phyloP scores from a whole-genome alignment of 1,140 invertebrate species.

The Apocrypta bakeri region DNA sequence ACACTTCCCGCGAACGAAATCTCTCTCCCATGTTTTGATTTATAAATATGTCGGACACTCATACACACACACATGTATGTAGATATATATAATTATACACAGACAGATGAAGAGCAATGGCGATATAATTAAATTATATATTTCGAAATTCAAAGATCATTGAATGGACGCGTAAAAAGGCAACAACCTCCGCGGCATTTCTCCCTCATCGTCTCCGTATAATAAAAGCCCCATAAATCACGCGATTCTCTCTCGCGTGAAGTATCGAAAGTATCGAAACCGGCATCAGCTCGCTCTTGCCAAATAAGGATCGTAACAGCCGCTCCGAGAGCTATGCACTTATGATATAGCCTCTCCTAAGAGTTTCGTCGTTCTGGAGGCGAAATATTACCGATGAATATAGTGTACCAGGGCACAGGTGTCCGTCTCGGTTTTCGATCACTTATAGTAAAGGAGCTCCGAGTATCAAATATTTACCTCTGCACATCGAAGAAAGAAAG shows the following conservation, averaged over 20 bases:
- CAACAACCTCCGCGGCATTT: not conserved
- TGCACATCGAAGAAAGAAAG: not conserved
- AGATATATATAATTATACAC: too few relatives aligned
- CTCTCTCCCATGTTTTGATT: too few relatives aligned
- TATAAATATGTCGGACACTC: too few relatives aligned
- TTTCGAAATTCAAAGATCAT: conserved; percentile 3
- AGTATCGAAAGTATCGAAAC: conserved; percentile 36
- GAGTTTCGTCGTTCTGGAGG: not conserved
- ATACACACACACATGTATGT: too few relatives aligned
- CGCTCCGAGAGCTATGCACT: not conserved
- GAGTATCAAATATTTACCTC: conserved; percentile 59
- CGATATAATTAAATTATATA: too few relatives aligned
- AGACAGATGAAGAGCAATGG: too few relatives aligned
- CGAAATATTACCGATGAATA: not conserved
- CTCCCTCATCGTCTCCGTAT: too few relatives aligned
- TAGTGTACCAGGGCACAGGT: conserved; percentile 42
- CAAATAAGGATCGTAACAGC: not conserved
- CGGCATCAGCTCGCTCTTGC: not conserved
- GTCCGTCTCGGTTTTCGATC: conserved; percentile 52
- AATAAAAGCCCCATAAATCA: conserved; percentile 36
- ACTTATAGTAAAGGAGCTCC: conserved; percentile 47
- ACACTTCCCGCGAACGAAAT: not conserved
- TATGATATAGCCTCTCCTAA: not conserved
- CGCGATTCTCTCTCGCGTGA: not conserved
- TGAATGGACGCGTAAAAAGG: not conserved